These are phyloP conservation scores for Perizoma flavofasciatum DNA, from an alignment of 2,888 invertebrate species.

Conservation along the genomic window DNA sequence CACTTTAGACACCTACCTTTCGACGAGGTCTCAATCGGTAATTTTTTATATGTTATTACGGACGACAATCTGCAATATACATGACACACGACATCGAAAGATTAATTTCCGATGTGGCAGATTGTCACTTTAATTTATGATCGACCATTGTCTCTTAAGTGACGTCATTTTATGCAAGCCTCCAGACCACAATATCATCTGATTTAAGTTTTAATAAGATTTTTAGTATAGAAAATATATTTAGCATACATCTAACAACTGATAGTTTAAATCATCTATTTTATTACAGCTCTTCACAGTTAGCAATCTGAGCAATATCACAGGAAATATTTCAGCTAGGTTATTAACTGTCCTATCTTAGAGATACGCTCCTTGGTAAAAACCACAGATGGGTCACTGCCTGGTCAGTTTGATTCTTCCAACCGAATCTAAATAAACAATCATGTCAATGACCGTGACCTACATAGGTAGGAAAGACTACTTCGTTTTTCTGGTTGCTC, in stretches of 20 bases:
- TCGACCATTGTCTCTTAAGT: slow-evolving; percentile 76
- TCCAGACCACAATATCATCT: slow-evolving; percentile 51
- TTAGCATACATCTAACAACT: too few relatives aligned
- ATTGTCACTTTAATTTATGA: slow-evolving; percentile 81
- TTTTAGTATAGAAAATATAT: slow-evolving; percentile 14
- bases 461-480: too few relatives aligned
- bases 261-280: too few relatives aligned
- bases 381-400: slow-evolving; percentile 1
- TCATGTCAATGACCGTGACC: too few relatives aligned
- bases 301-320: not conserved
- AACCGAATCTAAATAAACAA: too few relatives aligned
- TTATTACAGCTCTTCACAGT: not conserved
- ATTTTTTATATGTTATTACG: slow-evolving; percentile 74
- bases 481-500: too few relatives aligned
- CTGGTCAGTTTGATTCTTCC: slow-evolving; percentile 4
- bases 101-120: slow-evolving; percentile 80
- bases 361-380: not conserved
- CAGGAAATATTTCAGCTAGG: too few relatives aligned
- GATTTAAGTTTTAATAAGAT: slow-evolving; percentile 49
- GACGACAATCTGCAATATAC: slow-evolving; percentile 65
- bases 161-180: slow-evolving; percentile 71
- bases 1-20: slow-evolving; percentile 65
- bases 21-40: slow-evolving; percentile 71
- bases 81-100: slow-evolving; percentile 71
- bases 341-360: too few relatives aligned